These are phyloP conservation scores for Diabrotica virgifera DNA, from an alignment of 1,140 invertebrate species.

Conservation along the genomic window DNA sequence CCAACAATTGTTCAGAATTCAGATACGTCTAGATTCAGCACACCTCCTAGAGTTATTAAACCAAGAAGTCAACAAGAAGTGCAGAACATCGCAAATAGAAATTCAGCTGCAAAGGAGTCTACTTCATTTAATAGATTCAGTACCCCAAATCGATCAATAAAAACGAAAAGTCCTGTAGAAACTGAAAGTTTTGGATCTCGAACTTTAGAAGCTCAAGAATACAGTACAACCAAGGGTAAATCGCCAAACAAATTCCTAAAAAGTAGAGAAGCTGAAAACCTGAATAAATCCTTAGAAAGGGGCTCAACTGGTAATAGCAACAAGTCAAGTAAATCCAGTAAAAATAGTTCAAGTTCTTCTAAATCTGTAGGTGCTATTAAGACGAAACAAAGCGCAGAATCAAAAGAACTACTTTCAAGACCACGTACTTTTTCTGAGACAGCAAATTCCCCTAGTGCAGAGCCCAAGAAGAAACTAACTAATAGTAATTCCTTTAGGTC, in stretches of 20 bases:
- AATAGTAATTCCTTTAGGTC: conserved; percentile 24
- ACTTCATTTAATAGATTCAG: no score
- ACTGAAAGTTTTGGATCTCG: no score
- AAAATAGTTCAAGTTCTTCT: conserved; percentile 26
- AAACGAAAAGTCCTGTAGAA: no score
- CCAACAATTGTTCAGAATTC: no score
- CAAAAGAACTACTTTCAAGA: neutral
- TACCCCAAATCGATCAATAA: no score
- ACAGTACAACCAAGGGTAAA: no score
- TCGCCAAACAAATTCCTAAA: neutral
- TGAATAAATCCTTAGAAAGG: neutral
- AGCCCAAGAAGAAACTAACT: conserved; percentile 9
- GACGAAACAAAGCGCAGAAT: neutral
- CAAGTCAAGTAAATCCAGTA: conserved; percentile 25
- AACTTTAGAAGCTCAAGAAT: no score
- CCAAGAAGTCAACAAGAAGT: no score
- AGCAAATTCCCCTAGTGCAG: neutral
- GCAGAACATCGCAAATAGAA: no score
- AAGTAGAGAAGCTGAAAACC: neutral
- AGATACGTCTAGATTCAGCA: no score
- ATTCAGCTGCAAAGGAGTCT: no score
- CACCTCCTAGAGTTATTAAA: no score
- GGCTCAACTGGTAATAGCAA: neutral
- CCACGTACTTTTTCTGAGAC: neutral
- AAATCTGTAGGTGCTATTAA: conserved; percentile 3